Evolutionary conservation across 2,888 invertebrate species (phyloP).

Genomic region (Eilema caniola): DNA sequence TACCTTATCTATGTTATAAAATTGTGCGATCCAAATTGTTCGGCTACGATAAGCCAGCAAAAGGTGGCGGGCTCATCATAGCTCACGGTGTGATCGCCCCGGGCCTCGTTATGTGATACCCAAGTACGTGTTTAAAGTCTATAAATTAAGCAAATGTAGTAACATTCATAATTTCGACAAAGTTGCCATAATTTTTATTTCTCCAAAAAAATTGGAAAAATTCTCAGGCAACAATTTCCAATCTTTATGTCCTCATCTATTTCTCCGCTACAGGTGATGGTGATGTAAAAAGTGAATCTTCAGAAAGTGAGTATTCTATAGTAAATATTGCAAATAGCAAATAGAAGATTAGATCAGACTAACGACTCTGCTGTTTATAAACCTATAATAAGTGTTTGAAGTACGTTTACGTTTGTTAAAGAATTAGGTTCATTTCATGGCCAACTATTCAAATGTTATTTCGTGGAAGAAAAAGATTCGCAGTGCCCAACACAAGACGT

Average conservation of each 20-base stretch:
- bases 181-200: neutral
- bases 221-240: too few species aligned
- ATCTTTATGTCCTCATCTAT: neutral
- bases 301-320: too few species aligned
- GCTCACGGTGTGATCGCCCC: neutral
- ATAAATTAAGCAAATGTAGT: neutral
- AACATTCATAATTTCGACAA: too few species aligned
- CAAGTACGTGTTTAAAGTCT: neutral
- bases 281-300: too few species aligned
- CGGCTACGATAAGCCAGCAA: neutral
- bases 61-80: neutral
- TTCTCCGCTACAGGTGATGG: neutral
- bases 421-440: neutral
- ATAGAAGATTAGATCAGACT: too few species aligned
- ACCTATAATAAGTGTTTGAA: too few species aligned
- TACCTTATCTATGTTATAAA: slow-evolving; percentile 2
- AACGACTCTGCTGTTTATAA: too few species aligned
- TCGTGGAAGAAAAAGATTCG: neutral
- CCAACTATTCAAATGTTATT: neutral
- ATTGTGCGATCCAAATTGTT: slow-evolving; percentile 5
- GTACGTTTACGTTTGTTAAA: too few species aligned
- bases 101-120: neutral
- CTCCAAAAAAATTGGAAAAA: too few species aligned
- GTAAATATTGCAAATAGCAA: too few species aligned
- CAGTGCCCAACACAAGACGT: neutral